These are phyloP conservation scores for Chromoteleia sp. DNA, from an alignment of 2,888 invertebrate species.

Conservation along the genomic window DNA sequence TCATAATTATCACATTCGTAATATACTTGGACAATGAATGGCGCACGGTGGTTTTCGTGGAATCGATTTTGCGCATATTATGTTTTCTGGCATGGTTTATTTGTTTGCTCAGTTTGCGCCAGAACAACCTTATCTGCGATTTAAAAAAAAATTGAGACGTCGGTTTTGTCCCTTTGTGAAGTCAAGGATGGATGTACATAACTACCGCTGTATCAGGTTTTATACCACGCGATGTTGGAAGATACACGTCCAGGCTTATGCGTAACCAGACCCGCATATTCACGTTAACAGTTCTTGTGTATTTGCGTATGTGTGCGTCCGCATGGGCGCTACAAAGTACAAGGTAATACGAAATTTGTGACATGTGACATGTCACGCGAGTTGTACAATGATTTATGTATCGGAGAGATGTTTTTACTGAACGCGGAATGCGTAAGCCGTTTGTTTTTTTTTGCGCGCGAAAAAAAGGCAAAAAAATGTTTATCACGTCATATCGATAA, in stretches of 20 bases:
- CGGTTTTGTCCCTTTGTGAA: constrained; percentile 79
- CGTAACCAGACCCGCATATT: constrained; percentile 80
- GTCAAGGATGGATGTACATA: constrained; percentile 78
- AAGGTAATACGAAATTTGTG: constrained; percentile 68
- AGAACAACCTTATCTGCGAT: constrained; percentile 80
- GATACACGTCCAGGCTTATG: constrained; percentile 76
- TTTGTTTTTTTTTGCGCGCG: constrained; percentile 43
- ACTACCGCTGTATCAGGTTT: constrained; percentile 80
- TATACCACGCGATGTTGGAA: constrained; percentile 77
- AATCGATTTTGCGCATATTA: constrained; percentile 60
- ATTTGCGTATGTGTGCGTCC: constrained; percentile 18
- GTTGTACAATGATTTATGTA: constrained; percentile 55
- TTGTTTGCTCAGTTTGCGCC: constrained; percentile 56
- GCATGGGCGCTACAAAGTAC: constrained; percentile 51
- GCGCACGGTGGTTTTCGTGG: constrained; percentile 50
- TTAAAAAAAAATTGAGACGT: constrained; percentile 81
- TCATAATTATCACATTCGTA: constrained; percentile 50
- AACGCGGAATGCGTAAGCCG: constrained; percentile 40
- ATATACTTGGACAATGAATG: constrained; percentile 41
- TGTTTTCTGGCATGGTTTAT: constrained; percentile 50
- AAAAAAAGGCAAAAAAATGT: constrained; percentile 38
- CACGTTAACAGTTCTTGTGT: constrained; percentile 72
- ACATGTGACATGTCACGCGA: constrained; percentile 69
- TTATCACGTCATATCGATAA: constrained; percentile 53
- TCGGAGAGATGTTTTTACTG: constrained; percentile 34